Percentiles rank a stretch among this genome's conserved stretches.
phyloP scores from a whole-genome alignment of 2,113 vertebrate species.

The Dinomys branickii region DNA sequence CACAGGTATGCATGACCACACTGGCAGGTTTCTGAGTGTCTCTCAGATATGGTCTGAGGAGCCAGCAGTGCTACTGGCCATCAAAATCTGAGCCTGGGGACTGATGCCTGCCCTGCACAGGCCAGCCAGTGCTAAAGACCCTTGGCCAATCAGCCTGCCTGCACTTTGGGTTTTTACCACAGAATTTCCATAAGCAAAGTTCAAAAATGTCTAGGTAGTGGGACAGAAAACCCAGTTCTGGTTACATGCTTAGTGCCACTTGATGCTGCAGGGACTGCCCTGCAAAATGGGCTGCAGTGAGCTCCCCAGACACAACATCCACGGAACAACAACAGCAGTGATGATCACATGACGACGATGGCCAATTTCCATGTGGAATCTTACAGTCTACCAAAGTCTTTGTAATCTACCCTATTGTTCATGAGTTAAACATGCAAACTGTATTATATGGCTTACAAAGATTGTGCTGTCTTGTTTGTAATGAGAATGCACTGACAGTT shows the following conservation, averaged over 20 bases:
- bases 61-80: background rate
- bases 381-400: background rate
- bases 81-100: background rate
- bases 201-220: background rate
- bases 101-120: background rate
- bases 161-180: background rate
- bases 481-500: background rate
- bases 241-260: background rate
- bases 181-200: background rate
- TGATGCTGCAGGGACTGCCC: too few relatives aligned
- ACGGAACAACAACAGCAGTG: background rate
- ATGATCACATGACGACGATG: background rate
- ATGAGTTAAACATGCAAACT: background rate
- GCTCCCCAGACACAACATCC: background rate
- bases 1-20: background rate
- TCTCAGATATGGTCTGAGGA: background rate
- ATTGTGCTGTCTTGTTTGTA: background rate
- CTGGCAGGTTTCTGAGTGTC: background rate
- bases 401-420: background rate
- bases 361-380: background rate
- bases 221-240: background rate
- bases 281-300: background rate
- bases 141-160: background rate
- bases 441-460: background rate
- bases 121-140: background rate